Percentiles rank a stretch among this genome's conserved stretches.
Evolutionary conservation across 2,888 invertebrate genomes (phyloP).

Genomic region (Idaea aversata): DNA sequence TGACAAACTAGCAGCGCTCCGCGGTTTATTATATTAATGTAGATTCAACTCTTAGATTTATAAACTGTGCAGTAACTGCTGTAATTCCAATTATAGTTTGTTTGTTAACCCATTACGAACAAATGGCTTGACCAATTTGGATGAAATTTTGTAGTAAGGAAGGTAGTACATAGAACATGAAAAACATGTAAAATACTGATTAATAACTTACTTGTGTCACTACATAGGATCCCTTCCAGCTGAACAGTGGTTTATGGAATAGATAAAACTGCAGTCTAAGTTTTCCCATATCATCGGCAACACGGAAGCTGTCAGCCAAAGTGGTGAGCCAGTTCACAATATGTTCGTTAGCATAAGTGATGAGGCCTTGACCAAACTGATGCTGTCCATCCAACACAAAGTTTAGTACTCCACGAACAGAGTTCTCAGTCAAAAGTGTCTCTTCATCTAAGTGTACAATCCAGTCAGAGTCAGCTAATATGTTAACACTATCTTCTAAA

Average conservation of each 20-base stretch:
- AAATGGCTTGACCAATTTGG: no score
- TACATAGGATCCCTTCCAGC: constrained; percentile 99
- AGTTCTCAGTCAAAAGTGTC: constrained; percentile 95
- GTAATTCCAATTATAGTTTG: no score
- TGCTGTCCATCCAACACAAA: constrained; percentile 97
- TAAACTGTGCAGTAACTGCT: no score
- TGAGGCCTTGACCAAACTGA: constrained; percentile 97
- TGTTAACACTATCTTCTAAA: constrained; percentile 93
- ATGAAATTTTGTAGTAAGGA: no score
- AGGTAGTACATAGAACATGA: background rate
- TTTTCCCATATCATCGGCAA: constrained; percentile 99
- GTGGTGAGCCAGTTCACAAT: constrained; percentile 98
- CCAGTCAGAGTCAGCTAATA: constrained; percentile 93
- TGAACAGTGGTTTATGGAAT: constrained; percentile 97
- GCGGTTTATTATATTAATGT: no score
- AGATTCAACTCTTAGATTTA: no score
- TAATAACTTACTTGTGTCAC: constrained; percentile 89
- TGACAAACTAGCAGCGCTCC: background rate
- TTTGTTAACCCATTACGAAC: no score
- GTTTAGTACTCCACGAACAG: constrained; percentile 93
- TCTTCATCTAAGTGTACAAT: constrained; percentile 99
- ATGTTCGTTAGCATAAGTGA: constrained; percentile 97
- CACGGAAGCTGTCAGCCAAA: constrained; percentile 96
- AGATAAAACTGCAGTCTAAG: constrained; percentile 93
- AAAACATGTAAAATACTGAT: background rate